Base-by-base conservation (phyloP, 2,888 invertebrate species). In the Polietes domitor region DNA sequence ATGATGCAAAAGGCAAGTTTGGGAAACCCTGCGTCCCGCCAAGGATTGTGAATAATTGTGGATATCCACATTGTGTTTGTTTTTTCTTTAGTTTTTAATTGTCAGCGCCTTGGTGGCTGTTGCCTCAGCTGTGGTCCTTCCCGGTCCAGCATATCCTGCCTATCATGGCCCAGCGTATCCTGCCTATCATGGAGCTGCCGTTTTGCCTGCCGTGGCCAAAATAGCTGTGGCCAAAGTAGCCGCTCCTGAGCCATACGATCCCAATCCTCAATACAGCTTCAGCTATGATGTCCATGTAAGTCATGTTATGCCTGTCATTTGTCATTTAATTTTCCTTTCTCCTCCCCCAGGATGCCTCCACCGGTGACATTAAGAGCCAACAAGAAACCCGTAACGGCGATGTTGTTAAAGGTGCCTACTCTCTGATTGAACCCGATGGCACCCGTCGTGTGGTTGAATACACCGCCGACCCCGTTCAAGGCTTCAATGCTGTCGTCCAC, bases 401-500 rank as follows among this genome's bases (percentile, higher is more conserved):
- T 88, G 93, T 93, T 83, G 94, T 94, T 71, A 93, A 93, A 86
- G 94, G 94, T 76, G 92, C 93, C 84, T 94, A 94, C 90, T 93
- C 93, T 58, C 89, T 94, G 24, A 92, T 93, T 76, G 94, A 94
- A 88, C 92, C 94, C 82, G 94, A 94, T 86, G 94, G 94, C 86
- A 93, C 93, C 79, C 91, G 93, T 82, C 92, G 94, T 83, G 91
- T 93, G 87, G 94, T 94, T 15, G 93, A 94, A 87, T 94, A 94
- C 90, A 93, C 93, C 75, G 93, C 94, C 73, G 94, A 94, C 90
- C 94, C 94, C 63, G 92, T 93, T 78, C 93, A 94, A 87, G 94
- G 94, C 70, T 94, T 94, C 92, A 94, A 94, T 88, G 94, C 94
- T 80, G 93, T 94, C 61, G 94, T 94, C 19, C 93, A 92, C 87